Percentiles rank a stretch among this genome's conserved stretches.
Evolutionary conservation across 1,140 invertebrate species (phyloP).

Genomic region (Eriocheir sinensis): DNA sequence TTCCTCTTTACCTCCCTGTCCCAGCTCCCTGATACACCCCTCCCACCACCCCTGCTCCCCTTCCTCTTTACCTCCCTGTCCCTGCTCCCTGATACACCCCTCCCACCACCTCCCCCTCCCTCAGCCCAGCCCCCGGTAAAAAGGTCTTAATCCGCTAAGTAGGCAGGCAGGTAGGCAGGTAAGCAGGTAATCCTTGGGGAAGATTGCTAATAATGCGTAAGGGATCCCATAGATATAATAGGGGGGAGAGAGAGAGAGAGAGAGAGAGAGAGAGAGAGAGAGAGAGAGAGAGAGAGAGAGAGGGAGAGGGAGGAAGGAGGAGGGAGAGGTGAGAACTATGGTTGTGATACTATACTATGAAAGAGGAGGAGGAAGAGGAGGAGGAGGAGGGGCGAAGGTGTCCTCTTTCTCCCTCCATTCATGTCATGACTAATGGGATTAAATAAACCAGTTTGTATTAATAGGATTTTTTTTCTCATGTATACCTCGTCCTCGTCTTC

Average conservation of each 20-base stretch:
- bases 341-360: not conserved
- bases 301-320: not conserved
- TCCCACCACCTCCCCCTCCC: not conserved
- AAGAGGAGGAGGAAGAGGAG: not conserved
- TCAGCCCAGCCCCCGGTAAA: not conserved
- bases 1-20: too few relatives aligned
- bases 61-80: not conserved
- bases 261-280: not conserved
- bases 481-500: constrained; percentile 13
- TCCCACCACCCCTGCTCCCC: not conserved
- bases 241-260: not conserved
- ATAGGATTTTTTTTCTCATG: not conserved
- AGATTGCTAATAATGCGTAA: not conserved
- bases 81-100: not conserved
- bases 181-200: not conserved
- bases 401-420: not conserved
- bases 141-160: not conserved
- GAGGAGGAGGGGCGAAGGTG: not conserved
- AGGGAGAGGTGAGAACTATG: not conserved
- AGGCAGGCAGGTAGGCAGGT: too few relatives aligned
- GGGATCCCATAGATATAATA: not conserved
- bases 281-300: not conserved
- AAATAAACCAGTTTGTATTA: constrained; percentile 60
- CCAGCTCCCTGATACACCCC: not conserved
- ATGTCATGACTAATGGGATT: constrained; percentile 52